phyloP scores from a whole-genome alignment of 2,888 invertebrate species.

The Priocnemis perturbator region DNA sequence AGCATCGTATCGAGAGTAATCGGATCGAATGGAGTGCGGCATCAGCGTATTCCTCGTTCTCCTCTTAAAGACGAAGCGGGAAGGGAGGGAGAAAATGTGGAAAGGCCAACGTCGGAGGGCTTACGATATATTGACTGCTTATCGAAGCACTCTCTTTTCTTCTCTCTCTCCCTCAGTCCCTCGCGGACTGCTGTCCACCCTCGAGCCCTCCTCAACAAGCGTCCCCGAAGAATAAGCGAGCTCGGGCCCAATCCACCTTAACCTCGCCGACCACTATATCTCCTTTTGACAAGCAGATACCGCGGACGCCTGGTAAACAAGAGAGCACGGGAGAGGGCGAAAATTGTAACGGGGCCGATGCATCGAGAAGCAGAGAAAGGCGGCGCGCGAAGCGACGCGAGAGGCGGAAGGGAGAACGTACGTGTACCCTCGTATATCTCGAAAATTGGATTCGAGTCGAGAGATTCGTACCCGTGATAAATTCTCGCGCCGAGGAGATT shows the following conservation, averaged over 20 bases:
- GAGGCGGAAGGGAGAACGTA: conserved; percentile 1
- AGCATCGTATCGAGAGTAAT: conserved; percentile 46
- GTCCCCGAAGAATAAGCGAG: conserved; percentile 38
- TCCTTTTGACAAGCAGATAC: conserved; percentile 66
- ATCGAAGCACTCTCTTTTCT: conserved; percentile 57
- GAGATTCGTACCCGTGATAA: conserved; percentile 69
- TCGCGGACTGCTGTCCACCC: conserved; percentile 30
- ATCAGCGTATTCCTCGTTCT: conserved; percentile 60
- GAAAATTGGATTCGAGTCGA: conserved; percentile 70
- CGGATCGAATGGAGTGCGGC: conserved; percentile 60
- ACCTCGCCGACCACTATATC: conserved; percentile 58
- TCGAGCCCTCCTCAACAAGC: conserved; percentile 7
- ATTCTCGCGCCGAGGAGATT: conserved; percentile 54
- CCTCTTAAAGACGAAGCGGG: conserved; percentile 36
- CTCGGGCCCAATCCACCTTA: conserved; percentile 34
- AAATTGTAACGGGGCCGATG: neutral
- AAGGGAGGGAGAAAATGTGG: conserved; percentile 15
- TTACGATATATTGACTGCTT: conserved; percentile 64
- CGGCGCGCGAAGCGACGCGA: too few species aligned
- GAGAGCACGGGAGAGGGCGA: conserved; percentile 16
- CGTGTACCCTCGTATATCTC: conserved; percentile 68
- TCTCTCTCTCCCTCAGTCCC: conserved; percentile 11
- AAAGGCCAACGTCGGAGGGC: conserved; percentile 42
- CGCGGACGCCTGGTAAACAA: conserved; percentile 56
- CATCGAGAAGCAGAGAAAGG: neutral